phyloP scores from a whole-genome alignment of 2,888 invertebrate genomes.

The Resseliella maxima region DNA sequence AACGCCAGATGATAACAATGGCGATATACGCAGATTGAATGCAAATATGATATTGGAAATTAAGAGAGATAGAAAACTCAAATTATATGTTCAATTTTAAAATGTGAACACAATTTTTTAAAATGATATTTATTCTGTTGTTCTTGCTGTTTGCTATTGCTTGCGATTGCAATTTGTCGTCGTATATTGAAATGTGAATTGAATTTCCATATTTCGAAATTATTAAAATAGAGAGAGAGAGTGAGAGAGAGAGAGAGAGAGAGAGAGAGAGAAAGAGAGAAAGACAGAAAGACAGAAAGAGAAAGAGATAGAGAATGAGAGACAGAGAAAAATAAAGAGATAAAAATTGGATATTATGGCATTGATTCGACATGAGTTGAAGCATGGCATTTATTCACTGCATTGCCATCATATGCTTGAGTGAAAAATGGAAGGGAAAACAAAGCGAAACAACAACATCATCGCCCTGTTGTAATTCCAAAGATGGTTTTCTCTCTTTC shows the following conservation, averaged over 20 bases:
- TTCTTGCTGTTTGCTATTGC: not conserved
- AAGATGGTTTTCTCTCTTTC: not conserved
- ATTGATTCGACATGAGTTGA: not conserved
- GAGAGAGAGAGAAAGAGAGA: not conserved
- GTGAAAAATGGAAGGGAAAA: not conserved
- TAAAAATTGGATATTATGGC: not conserved
- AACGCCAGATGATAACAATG: not conserved
- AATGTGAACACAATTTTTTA: not conserved
- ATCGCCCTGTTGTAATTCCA: not conserved
- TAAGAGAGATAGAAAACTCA: not conserved
- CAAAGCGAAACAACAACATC: not conserved
- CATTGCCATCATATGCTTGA: not conserved
- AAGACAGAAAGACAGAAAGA: not conserved
- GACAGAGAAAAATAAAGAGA: not conserved
- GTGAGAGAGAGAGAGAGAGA: not conserved
- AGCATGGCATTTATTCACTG: not conserved
- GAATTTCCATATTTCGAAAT: not conserved
- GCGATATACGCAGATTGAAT: not conserved
- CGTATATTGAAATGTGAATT: slow-evolving; percentile 17
- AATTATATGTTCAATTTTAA: slow-evolving; percentile 16
- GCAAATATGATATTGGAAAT: not conserved
- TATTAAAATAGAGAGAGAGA: not conserved
- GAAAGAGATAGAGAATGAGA: no score
- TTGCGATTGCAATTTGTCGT: not conserved
- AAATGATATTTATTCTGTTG: slow-evolving; percentile 8